These are phyloP conservation scores for Caenorhabditis wallacei DNA, from an alignment of 2,888 invertebrate species.

Conservation along the genomic window DNA sequence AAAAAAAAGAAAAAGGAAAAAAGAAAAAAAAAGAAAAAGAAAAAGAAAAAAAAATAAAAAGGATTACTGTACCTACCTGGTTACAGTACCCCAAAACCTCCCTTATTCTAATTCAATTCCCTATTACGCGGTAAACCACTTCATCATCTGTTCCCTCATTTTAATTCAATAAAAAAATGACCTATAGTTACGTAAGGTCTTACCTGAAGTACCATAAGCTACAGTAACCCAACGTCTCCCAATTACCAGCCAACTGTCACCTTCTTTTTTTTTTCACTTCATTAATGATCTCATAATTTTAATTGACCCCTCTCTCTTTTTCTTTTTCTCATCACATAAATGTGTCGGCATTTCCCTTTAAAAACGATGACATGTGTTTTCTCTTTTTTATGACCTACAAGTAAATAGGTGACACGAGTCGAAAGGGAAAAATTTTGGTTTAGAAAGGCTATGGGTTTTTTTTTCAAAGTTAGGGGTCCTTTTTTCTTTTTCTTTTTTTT, in stretches of 20 bases:
- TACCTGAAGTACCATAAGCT: no score
- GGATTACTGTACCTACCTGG: background rate
- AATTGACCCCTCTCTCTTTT: background rate
- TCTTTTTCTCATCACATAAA: background rate
- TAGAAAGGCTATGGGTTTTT: no score
- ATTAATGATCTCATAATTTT: background rate
- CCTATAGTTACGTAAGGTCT: no score
- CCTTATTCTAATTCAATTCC: no score
- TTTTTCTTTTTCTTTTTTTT: no score
- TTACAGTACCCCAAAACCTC: background rate
- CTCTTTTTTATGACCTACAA: background rate
- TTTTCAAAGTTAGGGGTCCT: no score
- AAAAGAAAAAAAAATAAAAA: background rate
- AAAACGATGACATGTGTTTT: background rate
- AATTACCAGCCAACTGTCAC: slow-evolving; percentile 11
- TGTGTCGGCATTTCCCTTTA: background rate
- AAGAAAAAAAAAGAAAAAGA: background rate
- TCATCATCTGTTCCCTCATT: no score
- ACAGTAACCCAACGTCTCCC: background rate
- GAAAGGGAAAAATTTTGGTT: background rate
- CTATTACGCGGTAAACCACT: no score
- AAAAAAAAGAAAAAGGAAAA: background rate
- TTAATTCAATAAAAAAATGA: no score
- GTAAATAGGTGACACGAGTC: background rate
- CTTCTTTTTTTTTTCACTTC: background rate